These are phyloP conservation scores for Mus caroli DNA, from an alignment of 2,797 vertebrate genomes.

Conservation along the genomic window DNA sequence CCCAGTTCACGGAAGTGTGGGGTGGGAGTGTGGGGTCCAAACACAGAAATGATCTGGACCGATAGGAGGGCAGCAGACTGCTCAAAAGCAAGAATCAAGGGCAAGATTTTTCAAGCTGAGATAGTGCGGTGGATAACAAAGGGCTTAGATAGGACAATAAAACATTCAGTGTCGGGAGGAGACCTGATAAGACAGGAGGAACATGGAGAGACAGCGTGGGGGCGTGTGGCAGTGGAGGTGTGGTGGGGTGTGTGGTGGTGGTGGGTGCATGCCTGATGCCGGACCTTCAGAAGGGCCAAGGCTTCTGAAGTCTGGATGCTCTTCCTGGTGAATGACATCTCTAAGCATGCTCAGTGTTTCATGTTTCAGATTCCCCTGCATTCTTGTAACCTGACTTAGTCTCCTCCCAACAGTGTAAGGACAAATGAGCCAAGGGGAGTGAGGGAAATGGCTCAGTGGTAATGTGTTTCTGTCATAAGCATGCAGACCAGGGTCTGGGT, in stretches of 20 bases:
- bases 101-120: constrained; percentile 75
- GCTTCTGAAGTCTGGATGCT: neutral
- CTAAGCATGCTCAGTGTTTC: rapidly evolving
- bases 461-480: neutral
- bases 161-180: neutral
- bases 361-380: neutral
- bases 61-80: constrained; percentile 65
- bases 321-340: neutral
- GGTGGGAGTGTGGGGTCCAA: constrained; percentile 73
- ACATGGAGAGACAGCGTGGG: neutral
- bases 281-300: neutral
- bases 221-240: neutral
- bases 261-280: rapidly evolving
- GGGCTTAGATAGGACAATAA: constrained; percentile 62
- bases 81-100: constrained; percentile 67
- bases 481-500: neutral
- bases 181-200: neutral
- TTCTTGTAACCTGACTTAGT: neutral
- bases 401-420: neutral
- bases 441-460: neutral
- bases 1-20: constrained; percentile 37
- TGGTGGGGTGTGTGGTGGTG: neutral
- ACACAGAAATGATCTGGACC: constrained; percentile 33
- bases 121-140: constrained; percentile 43
- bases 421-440: neutral